Conservation (phyloP, 2,113 vertebrate species). For the Tiliqua scincoides region DNA sequence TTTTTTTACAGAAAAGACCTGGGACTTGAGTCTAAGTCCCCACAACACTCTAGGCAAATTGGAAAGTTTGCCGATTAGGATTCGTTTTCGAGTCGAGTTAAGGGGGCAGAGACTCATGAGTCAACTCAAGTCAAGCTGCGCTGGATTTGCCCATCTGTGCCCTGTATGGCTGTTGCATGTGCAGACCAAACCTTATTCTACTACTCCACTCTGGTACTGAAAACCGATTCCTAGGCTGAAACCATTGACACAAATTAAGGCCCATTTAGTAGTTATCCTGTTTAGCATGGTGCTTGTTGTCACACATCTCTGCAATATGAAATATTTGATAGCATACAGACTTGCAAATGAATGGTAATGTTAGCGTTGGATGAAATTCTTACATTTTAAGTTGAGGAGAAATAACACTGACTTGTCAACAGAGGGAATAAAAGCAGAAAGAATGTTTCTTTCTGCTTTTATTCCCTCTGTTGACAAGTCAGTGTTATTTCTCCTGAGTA, state of each 20-base stretch:
- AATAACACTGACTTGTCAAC: too few relatives aligned
- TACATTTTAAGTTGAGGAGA: not conserved
- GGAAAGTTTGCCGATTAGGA: too few relatives aligned
- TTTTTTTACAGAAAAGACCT: too few relatives aligned
- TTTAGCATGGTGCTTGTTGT: conserved; percentile 11
- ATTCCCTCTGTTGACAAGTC: not conserved
- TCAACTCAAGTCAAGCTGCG: too few relatives aligned
- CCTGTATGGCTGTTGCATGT: too few relatives aligned
- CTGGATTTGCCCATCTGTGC: too few relatives aligned
- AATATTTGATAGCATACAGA: conserved; percentile 11
- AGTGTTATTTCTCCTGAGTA: conserved; percentile 4
- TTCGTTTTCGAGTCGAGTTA: too few relatives aligned
- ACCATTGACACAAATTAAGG: not conserved
- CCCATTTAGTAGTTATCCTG: not conserved
- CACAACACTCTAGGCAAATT: too few relatives aligned
- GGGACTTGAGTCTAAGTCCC: too few relatives aligned
- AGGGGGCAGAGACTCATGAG: too few relatives aligned
- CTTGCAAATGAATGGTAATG: conserved; percentile 35
- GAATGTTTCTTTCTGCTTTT: conserved; percentile 6
- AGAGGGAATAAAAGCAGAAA: too few relatives aligned
- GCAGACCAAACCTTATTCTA: not conserved
- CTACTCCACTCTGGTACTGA: not conserved
- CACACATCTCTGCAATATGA: not conserved
- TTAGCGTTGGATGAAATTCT: not conserved
- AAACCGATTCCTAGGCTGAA: not conserved